These are phyloP conservation scores for Macrotis lagotis DNA, from an alignment of 2,113 vertebrate species.

Conservation along the genomic window DNA sequence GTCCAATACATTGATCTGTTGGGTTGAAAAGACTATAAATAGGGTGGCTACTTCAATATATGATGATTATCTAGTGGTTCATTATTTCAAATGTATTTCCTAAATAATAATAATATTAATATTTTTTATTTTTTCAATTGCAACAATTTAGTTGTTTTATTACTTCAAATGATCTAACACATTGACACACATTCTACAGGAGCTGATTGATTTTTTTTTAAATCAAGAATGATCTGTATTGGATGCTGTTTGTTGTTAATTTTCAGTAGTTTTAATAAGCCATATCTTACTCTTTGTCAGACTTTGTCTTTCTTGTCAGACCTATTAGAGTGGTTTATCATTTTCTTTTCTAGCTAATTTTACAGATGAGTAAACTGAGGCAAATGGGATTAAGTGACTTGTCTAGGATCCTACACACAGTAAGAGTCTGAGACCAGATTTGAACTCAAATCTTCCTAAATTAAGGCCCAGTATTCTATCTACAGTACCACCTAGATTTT, in stretches of 20 bases:
- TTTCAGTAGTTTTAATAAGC: neutral
- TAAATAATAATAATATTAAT: slow-evolving; percentile 51
- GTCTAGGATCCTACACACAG: neutral
- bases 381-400: neutral
- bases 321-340: neutral
- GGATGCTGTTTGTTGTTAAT: neutral
- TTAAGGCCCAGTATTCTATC: neutral
- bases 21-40: slow-evolving; percentile 9
- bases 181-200: slow-evolving; percentile 39
- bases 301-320: neutral
- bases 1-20: neutral
- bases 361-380: neutral
- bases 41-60: neutral
- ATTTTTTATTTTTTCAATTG: slow-evolving; percentile 35
- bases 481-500: neutral
- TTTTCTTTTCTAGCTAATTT: no score
- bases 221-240: neutral
- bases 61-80: neutral
- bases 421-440: neutral
- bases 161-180: slow-evolving; percentile 24
- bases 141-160: slow-evolving; percentile 41
- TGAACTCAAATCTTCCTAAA: neutral
- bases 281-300: neutral
- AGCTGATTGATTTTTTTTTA: neutral
- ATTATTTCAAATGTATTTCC: slow-evolving; percentile 52